These are phyloP conservation scores for Pogonognathellus flavescens DNA, from an alignment of 1,140 invertebrate species.

Conservation along the genomic window DNA sequence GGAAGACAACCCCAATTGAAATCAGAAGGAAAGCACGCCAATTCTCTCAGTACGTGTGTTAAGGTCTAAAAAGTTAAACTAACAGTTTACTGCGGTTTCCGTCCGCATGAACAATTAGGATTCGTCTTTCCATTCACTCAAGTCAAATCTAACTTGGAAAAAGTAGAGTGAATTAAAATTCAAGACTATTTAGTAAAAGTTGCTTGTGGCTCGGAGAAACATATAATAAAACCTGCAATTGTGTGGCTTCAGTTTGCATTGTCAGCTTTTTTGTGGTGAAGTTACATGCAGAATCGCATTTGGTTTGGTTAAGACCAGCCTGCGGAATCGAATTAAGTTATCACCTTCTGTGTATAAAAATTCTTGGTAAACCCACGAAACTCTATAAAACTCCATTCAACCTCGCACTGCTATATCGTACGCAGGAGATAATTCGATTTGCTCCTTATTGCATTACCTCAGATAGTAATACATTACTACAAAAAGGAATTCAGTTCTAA, in stretches of 20 bases:
- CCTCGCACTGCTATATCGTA: not conserved
- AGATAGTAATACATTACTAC: no score
- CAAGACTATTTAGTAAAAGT: conserved; percentile 12
- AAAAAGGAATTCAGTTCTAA: not conserved
- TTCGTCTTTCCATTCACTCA: not conserved
- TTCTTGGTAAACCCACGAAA: not conserved
- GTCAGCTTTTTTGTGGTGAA: conserved; percentile 13
- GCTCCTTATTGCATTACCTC: no score
- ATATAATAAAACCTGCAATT: not conserved
- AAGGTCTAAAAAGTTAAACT: conserved; percentile 12
- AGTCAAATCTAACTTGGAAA: not conserved
- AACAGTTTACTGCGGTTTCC: conserved; percentile 27
- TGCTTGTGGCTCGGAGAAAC: not conserved
- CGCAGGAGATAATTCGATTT: not conserved
- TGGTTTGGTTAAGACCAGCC: conserved; percentile 17
- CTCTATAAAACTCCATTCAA: not conserved
- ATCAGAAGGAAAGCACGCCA: conserved; percentile 11
- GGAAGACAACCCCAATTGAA: conserved; percentile 18
- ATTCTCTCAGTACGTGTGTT: conserved; percentile 8
- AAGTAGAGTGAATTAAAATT: conserved; percentile 20
- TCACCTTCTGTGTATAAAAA: not conserved
- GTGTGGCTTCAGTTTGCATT: conserved; percentile 29
- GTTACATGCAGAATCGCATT: not conserved
- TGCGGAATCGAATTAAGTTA: conserved; percentile 22
- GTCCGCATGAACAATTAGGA: not conserved